Conservation (phyloP, 2,888 invertebrate species). For the Rhamphomyia laevipes region DNA sequence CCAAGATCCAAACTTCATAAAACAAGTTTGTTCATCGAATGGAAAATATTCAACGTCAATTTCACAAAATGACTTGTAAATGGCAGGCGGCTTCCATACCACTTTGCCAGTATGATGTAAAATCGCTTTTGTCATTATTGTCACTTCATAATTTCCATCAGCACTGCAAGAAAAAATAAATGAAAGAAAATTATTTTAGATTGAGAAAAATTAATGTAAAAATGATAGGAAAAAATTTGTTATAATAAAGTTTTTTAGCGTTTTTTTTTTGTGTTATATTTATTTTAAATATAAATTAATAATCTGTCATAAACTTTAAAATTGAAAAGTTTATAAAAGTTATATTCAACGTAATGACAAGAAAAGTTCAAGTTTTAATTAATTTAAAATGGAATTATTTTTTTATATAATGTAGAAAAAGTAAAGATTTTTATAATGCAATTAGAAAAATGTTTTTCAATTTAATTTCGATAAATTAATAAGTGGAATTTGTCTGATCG, state of each 20-base stretch:
- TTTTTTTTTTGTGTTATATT: background rate
- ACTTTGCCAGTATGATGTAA: conserved; percentile 88
- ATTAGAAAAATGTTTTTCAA: no score
- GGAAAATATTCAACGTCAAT: conserved; percentile 93
- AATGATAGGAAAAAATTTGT: background rate
- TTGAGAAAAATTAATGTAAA: background rate
- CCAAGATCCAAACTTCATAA: conserved; percentile 89
- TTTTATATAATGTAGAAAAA: no score
- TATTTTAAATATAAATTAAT: background rate
- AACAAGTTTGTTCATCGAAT: conserved; percentile 88
- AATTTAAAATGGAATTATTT: no score
- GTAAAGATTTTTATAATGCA: no score
- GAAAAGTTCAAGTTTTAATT: no score
- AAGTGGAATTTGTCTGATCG: no score
- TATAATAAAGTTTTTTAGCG: background rate
- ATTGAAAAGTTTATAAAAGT: no score
- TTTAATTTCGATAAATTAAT: no score
- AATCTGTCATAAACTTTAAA: no score
- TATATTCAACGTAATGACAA: no score
- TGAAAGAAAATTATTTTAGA: background rate
- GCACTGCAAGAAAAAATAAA: conserved; percentile 51
- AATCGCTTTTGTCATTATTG: conserved; percentile 95
- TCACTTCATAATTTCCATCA: conserved; percentile 96
- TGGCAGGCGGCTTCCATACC: conserved; percentile 95
- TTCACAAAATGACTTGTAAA: conserved; percentile 95